Evolutionary conservation across 23 tunicate species (phyloP).

Genomic region (Trididemnum clinides): DNA sequence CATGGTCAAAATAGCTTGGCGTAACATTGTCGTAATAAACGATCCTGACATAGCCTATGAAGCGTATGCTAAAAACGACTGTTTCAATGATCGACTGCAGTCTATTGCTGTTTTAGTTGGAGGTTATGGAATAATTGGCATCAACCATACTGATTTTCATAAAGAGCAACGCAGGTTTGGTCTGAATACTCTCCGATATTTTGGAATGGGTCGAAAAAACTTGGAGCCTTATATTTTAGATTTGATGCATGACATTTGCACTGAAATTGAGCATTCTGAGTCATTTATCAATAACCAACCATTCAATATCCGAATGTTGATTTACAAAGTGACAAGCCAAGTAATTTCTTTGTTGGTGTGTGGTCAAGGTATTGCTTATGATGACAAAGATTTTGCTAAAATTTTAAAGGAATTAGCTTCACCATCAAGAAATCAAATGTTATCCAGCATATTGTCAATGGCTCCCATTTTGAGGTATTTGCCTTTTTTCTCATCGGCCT

Average conservation of each 20-base stretch:
- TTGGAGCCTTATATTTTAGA: constrained; percentile 37
- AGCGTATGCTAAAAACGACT: constrained; percentile 46
- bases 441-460: background rate
- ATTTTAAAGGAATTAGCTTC: background rate
- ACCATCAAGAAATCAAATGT: background rate
- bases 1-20: constrained; percentile 29
- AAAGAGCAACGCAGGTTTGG: constrained; percentile 69
- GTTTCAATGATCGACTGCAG: constrained; percentile 39
- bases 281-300: no score
- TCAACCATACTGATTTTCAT: constrained; percentile 13
- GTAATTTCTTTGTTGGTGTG: background rate
- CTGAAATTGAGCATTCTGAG: background rate
- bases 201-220: constrained; percentile 66
- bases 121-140: constrained; percentile 5
- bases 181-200: constrained; percentile 20
- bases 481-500: background rate
- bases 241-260: background rate
- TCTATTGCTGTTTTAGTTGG: constrained; percentile 21
- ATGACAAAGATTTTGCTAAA: background rate
- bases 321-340: background rate
- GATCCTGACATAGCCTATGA: constrained; percentile 36
- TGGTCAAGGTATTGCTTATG: background rate
- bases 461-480: background rate
- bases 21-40: constrained; percentile 34
- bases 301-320: background rate